Evolutionary conservation across 2,113 vertebrate genomes (phyloP), one percentile per base, ranked within the genome.

Genomic region (Xenus cinereus): DNA sequence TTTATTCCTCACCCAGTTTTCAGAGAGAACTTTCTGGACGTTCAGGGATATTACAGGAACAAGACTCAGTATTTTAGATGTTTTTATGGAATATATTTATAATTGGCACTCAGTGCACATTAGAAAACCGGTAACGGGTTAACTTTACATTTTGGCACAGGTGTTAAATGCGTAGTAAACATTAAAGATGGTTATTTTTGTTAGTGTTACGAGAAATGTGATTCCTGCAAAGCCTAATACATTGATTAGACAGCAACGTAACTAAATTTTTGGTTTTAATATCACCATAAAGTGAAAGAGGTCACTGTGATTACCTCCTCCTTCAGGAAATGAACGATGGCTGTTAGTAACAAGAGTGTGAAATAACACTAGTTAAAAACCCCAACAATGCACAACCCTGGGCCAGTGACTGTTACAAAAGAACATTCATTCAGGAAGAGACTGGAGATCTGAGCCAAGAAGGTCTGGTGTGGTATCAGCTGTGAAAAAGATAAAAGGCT

Each of bases 1-100:
- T 98, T 68, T 97, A 90, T 97, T 98, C 96, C 96, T 95, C 95
- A 97, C 64, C 80, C 79, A 93, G 50, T 89, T 85, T 92, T 94
- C 80, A 96, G 79, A 97, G 64, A 90, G 71, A 79, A 84, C 90
- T 92, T 95, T 93, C 59, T 91, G 94, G 93, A 95, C 51, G 60
- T 84, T 96, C 90, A 81, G 79, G 94, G 33, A 89, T 95, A 93
- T 80, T 95, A 90, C 68, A 97, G 76, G 94, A 97, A 77, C 85
- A 94, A 81, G 60, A 96, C 43, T 94, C 72, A 93, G 26, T 93
- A 89, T 96, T 82, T 78, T 87, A 80, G 46, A 20, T 87, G 57
- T 84, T 95, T 93, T 93, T 96, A 92, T 92, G 94, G 80, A 69
- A 83, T 94, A n/a, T 95, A 53, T 95, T 94, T 87, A 45, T 86